Evolutionary conservation across 2,113 vertebrate species (phyloP).

Genomic region (Catharus minimus): DNA sequence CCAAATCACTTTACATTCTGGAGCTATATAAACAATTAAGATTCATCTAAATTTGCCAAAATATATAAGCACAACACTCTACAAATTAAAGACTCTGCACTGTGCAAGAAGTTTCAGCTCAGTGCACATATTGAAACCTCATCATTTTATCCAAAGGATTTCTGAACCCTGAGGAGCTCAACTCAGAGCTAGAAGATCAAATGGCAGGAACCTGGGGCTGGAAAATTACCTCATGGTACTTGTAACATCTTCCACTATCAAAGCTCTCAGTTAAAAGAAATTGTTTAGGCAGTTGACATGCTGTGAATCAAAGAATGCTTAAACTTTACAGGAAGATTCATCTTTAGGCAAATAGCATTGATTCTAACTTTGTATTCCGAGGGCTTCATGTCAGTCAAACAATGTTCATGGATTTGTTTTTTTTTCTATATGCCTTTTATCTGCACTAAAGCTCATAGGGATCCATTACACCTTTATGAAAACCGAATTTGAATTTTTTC

Average conservation of each 20-base stretch:
- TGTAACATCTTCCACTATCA: neutral
- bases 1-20: neutral
- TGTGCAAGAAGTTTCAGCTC: neutral
- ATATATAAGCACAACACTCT: neutral
- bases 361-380: neutral
- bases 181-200: neutral
- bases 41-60: neutral
- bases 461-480: neutral
- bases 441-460: neutral
- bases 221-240: neutral
- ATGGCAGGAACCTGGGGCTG: neutral
- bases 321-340: neutral
- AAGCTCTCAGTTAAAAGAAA: neutral
- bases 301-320: neutral
- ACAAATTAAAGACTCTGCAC: neutral
- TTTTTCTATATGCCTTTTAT: neutral
- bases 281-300: neutral
- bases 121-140: fast-evolving
- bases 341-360: neutral
- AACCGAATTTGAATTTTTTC: neutral
- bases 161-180: neutral
- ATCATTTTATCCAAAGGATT: neutral
- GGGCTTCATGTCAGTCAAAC: neutral
- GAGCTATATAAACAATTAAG: conserved; percentile 5
- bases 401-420: neutral